phyloP scores from a whole-genome alignment of 2,888 invertebrate species.

The Pocota personata region DNA sequence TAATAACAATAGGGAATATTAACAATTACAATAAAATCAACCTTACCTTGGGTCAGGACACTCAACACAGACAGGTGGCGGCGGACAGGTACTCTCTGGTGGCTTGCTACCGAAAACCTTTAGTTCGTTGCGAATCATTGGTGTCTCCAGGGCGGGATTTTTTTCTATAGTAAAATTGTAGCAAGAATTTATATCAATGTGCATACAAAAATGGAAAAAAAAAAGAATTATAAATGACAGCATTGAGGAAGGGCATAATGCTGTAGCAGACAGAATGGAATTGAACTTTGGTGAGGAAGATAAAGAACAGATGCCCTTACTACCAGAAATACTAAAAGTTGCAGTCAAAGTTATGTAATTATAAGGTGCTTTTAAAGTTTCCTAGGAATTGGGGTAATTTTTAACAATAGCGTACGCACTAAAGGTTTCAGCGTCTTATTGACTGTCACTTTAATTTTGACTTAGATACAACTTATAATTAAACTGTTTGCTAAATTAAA shows the following conservation, averaged over 20 bases:
- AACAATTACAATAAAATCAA: conserved; percentile 69
- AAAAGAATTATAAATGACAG: conserved; percentile 1
- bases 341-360: no score
- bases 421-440: no score
- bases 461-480: no score
- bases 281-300: neutral
- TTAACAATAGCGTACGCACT: no score
- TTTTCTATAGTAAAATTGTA: conserved; percentile 78
- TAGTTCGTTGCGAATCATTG: conserved; percentile 82
- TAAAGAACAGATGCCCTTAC: no score
- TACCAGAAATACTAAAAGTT: no score
- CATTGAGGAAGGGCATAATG: neutral
- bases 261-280: neutral
- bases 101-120: conserved; percentile 85
- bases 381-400: no score
- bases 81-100: conserved; percentile 86
- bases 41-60: conserved; percentile 84
- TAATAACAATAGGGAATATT: conserved; percentile 24
- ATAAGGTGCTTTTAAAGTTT: no score
- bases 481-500: no score
- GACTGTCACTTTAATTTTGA: no score
- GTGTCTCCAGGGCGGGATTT: conserved; percentile 84
- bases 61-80: conserved; percentile 85
- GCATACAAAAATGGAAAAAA: neutral
- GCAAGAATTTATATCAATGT: conserved; percentile 23